Evolutionary conservation across 2,888 invertebrate genomes (phyloP).

Genomic region (Bhutanitis thaidina): DNA sequence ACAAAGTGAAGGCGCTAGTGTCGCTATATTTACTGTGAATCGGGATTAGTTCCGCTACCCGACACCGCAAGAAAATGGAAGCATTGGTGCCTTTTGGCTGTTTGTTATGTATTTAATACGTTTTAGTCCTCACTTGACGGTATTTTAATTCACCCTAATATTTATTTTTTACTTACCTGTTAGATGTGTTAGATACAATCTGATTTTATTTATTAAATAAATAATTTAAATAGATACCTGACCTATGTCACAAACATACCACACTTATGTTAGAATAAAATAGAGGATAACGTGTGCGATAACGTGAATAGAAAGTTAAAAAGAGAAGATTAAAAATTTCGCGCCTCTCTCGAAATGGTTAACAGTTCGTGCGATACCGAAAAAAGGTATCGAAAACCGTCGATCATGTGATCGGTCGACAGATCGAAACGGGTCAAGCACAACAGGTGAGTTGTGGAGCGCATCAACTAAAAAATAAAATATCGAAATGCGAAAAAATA

Average conservation of each 20-base stretch:
- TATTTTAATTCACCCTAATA: too few species aligned
- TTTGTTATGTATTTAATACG: too few species aligned
- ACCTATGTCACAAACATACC: too few species aligned
- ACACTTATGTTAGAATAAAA: too few species aligned
- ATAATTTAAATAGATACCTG: too few species aligned
- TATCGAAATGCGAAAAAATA: slow-evolving; percentile 80
- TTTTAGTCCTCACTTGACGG: too few species aligned
- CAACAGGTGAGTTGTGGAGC: slow-evolving; percentile 76
- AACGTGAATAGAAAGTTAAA: slow-evolving; percentile 22
- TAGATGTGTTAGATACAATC: too few species aligned
- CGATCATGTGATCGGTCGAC: slow-evolving; percentile 73
- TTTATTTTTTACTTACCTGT: too few species aligned
- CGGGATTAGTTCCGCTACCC: slow-evolving; percentile 68
- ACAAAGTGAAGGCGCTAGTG: slow-evolving; percentile 45
- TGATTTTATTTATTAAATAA: too few species aligned
- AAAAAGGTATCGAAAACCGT: slow-evolving; percentile 62
- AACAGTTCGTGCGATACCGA: slow-evolving; percentile 36
- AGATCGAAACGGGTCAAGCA: slow-evolving; percentile 78
- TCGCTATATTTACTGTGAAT: slow-evolving; percentile 23
- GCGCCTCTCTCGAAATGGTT: slow-evolving; percentile 28
- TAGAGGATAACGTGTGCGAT: too few species aligned
- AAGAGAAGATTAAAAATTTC: slow-evolving; percentile 23
- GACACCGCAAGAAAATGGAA: slow-evolving; percentile 54
- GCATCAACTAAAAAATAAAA: slow-evolving; percentile 81
- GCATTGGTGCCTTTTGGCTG: slow-evolving; percentile 39